A percentile compares a stretch with the other conserved stretches of the same genome.
Conservation (phyloP, 2,113 vertebrate species). For the Ellobius talpinus region DNA sequence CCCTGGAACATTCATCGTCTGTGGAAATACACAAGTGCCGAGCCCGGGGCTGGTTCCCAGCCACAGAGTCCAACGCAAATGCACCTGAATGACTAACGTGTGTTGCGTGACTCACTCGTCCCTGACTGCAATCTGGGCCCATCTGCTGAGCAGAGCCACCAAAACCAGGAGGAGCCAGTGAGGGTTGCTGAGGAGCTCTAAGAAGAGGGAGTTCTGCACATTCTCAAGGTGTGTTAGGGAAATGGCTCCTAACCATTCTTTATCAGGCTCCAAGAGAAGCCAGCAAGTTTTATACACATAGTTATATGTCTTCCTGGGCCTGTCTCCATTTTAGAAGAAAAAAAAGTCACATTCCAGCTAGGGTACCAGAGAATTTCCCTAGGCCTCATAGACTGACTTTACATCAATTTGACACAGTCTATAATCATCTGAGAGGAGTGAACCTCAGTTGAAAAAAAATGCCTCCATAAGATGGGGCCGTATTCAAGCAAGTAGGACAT, state of each 20-base stretch:
- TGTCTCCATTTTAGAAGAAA: background rate
- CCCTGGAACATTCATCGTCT: slow-evolving; percentile 71
- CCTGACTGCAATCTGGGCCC: slow-evolving; percentile 60
- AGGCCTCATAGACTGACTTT: background rate
- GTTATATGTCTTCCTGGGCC: background rate
- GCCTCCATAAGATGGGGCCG: background rate
- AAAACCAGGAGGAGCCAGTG: background rate
- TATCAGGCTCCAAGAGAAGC: background rate
- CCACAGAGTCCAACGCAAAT: slow-evolving; percentile 58
- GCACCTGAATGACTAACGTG: slow-evolving; percentile 79
- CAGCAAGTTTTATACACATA: background rate
- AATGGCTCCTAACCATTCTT: background rate
- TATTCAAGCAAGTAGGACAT: background rate
- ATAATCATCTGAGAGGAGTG: background rate
- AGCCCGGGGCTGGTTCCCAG: slow-evolving; percentile 70
- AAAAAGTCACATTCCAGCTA: background rate
- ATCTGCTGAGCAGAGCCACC: slow-evolving; percentile 57
- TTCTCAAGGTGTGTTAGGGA: background rate
- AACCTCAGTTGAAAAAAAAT: background rate
- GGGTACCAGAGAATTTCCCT: background rate
- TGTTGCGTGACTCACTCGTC: slow-evolving; percentile 64
- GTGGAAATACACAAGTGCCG: slow-evolving; percentile 77
- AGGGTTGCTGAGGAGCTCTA: background rate
- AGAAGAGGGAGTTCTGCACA: background rate
- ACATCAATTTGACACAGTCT: background rate